Evolutionary conservation across 2,113 vertebrate species (phyloP).

Genomic region (Orientallactaga bullata): DNA sequence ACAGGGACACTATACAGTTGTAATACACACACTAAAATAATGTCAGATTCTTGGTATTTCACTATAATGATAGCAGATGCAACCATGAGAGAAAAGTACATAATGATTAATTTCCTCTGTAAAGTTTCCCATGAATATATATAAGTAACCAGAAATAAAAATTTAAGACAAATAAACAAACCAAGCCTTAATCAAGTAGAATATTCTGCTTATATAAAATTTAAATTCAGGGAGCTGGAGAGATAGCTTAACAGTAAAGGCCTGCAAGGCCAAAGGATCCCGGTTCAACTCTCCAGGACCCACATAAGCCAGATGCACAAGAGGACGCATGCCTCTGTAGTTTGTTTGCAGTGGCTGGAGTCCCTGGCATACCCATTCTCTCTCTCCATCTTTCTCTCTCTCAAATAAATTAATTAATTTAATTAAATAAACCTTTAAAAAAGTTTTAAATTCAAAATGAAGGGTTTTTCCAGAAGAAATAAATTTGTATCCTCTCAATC

Average conservation of each 20-base stretch:
- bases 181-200: background rate
- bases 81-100: background rate
- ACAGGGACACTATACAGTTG: background rate
- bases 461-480: background rate
- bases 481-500: background rate
- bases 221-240: too few species aligned
- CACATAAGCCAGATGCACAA: too few species aligned
- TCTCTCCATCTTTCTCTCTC: too few species aligned
- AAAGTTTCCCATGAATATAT: background rate
- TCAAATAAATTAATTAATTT: too few species aligned
- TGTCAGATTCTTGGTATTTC: background rate
- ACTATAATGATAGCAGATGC: background rate
- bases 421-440: too few species aligned
- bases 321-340: too few species aligned
- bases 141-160: constrained; percentile 13
- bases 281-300: too few species aligned
- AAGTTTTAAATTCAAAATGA: constrained; percentile 20
- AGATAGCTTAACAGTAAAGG: too few species aligned
- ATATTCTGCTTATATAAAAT: background rate
- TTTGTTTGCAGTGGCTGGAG: too few species aligned
- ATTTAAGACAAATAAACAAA: background rate
- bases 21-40: background rate
- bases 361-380: too few species aligned
- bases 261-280: too few species aligned
- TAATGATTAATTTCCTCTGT: too few species aligned